A percentile compares a stretch with the other conserved stretches of the same genome.
Conservation (phyloP, 2,888 invertebrate genomes). For the Cantharis rustica region DNA sequence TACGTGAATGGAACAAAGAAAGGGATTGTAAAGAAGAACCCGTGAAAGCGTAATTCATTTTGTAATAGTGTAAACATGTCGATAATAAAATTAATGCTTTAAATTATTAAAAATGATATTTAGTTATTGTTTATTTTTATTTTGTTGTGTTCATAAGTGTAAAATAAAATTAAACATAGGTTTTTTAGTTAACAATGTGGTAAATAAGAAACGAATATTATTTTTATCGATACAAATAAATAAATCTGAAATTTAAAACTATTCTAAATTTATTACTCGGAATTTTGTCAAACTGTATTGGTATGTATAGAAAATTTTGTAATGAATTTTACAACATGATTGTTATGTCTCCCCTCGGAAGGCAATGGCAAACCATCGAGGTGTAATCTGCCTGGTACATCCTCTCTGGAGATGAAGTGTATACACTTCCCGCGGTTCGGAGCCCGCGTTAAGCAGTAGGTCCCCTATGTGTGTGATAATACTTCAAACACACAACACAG, state of each 20-base stretch:
- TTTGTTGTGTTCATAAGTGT: not conserved
- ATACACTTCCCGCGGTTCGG: too few species aligned
- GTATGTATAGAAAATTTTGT: too few species aligned
- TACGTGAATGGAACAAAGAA: conserved; percentile 93
- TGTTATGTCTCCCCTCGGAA: too few species aligned
- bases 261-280: not conserved
- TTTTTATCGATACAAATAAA: not conserved
- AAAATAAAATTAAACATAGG: not conserved
- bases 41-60: conserved; percentile 3
- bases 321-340: too few species aligned
- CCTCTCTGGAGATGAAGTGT: too few species aligned
- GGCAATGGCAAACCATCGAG: too few species aligned
- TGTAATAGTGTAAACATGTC: not conserved
- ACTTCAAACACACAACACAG: too few species aligned
- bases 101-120: not conserved
- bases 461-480: too few species aligned
- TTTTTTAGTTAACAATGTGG: not conserved
- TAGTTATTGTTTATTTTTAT: not conserved
- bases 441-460: too few species aligned
- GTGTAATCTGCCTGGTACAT: too few species aligned
- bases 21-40: conserved; percentile 37
- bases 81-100: not conserved
- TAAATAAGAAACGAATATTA: not conserved
- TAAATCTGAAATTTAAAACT: not conserved
- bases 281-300: too few species aligned